phyloP scores from a whole-genome alignment of 2,888 invertebrate species.

The Bhutanitis thaidina region DNA sequence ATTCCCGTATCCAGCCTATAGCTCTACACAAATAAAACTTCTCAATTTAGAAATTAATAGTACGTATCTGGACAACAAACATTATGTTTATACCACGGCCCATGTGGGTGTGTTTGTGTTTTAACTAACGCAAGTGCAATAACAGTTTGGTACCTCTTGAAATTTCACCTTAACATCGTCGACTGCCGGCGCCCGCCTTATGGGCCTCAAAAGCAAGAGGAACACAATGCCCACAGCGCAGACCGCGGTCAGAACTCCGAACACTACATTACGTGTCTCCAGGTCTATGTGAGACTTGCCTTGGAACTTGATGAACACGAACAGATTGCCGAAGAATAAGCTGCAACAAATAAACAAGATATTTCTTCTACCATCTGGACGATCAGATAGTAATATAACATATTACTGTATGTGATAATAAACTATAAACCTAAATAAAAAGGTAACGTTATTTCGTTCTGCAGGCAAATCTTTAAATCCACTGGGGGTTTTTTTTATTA shows the following conservation, averaged over 20 bases:
- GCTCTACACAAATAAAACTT: too few species aligned
- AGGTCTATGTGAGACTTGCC: constrained; percentile 86
- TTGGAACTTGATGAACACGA: constrained; percentile 95
- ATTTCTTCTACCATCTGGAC: too few species aligned
- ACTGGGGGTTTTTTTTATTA: too few species aligned
- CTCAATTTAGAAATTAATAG: too few species aligned
- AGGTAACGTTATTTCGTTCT: too few species aligned
- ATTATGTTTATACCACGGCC: background rate
- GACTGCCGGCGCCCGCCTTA: constrained; percentile 57
- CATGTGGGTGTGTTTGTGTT: background rate
- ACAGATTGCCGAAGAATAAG: constrained; percentile 96
- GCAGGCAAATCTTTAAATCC: too few species aligned
- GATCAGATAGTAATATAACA: too few species aligned
- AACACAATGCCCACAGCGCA: constrained; percentile 86
- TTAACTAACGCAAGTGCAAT: constrained; percentile 4
- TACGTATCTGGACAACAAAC: too few species aligned
- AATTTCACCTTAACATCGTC: constrained; percentile 65
- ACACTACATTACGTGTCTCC: constrained; percentile 87
- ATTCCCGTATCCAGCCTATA: too few species aligned
- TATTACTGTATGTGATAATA: too few species aligned
- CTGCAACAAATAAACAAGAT: constrained; percentile 82
- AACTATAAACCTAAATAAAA: too few species aligned
- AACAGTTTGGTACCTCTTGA: constrained; percentile 10
- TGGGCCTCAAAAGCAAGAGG: constrained; percentile 81
- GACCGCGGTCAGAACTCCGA: constrained; percentile 87